Base-by-base conservation (phyloP, 2,888 invertebrate species). In the Standfussiana lucernea region DNA sequence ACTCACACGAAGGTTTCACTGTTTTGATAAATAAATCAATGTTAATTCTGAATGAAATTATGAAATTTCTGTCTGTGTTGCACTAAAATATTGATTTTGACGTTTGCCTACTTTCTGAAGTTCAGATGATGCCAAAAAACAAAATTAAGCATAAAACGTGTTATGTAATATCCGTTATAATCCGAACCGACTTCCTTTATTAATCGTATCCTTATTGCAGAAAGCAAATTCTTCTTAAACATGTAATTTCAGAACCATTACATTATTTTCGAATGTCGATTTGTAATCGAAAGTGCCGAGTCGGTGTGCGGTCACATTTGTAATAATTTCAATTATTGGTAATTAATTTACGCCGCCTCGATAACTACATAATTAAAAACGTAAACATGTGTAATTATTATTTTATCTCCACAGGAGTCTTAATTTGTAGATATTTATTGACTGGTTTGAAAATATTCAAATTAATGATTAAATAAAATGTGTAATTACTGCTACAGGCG, bases 221-320 rank as follows among this genome's bases (percentile, higher is more conserved):
- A 70, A 75, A 75, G 18, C 3, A 64, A 72, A 62, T 69, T 82
- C 68, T 72, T 47, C 18, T 50, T 68, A 53, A 67, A 56, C n/a
- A 47, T 56, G 42, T 15, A 64, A 61, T 71, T 56, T 62, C 32
- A 71, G n/a, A 72, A 59, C 35, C 21, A 59, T 61, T 47, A 71
- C 45, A 40, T 65, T 68, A 35, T 62, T 74, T 59, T 61, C 28
- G 62, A 74, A 61, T 66, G 40, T 24, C 73, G 35, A 45, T 75
- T 50, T 28, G 13, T 47, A 74, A 64, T 72, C 62, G 68, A 72
- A 74, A 75, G 35, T 32, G 15, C 18, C n/a, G 42, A 61, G 32
- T 32, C 28, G 18, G 40, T 77, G 81, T 77, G 84, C 75, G 84
- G 81, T 70, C 65, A 37, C 24, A 66, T 71, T 71, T 32, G 65